Evolutionary conservation across 2,113 vertebrate genomes (phyloP).

Genomic region (Amblyornis subalaris): DNA sequence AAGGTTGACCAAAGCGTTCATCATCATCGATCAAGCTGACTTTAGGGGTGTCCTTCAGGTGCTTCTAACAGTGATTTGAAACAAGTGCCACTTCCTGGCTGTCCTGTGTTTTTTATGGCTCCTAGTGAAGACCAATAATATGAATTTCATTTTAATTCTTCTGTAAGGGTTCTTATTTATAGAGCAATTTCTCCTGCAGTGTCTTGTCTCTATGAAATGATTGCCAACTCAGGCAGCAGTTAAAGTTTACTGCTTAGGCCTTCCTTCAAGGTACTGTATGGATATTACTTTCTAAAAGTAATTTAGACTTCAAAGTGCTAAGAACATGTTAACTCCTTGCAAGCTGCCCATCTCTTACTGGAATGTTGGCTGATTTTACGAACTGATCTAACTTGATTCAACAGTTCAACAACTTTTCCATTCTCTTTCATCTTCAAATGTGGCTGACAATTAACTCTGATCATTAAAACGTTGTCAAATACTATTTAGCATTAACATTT

Average conservation of each 20-base stretch:
- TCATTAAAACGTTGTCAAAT: background rate
- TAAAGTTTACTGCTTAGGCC: constrained; percentile 80
- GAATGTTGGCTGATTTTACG: background rate
- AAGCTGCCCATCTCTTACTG: background rate
- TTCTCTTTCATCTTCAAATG: background rate
- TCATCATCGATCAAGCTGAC: constrained; percentile 66
- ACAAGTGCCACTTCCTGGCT: constrained; percentile 63
- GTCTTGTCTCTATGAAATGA: constrained; percentile 80
- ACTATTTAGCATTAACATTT: background rate
- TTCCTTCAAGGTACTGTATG: constrained; percentile 75
- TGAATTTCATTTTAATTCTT: constrained; percentile 81
- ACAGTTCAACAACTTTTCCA: background rate
- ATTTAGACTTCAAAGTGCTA: constrained; percentile 61
- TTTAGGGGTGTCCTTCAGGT: constrained; percentile 71
- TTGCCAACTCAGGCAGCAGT: constrained; percentile 73
- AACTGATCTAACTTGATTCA: background rate
- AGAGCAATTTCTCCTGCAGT: constrained; percentile 73
- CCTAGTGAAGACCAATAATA: constrained; percentile 75
- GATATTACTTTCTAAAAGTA: constrained; percentile 71
- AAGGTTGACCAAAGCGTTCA: constrained; percentile 37
- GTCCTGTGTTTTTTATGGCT: constrained; percentile 65
- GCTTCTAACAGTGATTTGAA: constrained; percentile 63
- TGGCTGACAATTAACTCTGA: background rate
- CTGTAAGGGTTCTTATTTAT: constrained; percentile 78
- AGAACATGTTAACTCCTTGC: constrained; percentile 59